These are phyloP conservation scores for Fragum whitleyi DNA, from an alignment of 2,888 invertebrate species.

Conservation along the genomic window DNA sequence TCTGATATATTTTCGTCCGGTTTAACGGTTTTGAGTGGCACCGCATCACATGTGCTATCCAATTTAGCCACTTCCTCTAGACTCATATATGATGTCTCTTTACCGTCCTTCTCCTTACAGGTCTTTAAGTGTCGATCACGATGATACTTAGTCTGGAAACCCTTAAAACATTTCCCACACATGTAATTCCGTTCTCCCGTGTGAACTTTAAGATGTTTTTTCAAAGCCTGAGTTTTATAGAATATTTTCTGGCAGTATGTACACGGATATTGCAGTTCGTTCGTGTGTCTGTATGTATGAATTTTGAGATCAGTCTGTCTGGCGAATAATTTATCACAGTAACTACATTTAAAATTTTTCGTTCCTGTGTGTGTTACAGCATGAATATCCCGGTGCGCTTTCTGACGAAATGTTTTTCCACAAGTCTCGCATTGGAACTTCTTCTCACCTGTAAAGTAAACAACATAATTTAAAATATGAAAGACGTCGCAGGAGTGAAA, in stretches of 20 bases:
- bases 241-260: conserved; percentile 76
- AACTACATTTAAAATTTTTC: conserved; percentile 75
- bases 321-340: conserved; percentile 77
- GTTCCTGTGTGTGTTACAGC: conserved; percentile 77
- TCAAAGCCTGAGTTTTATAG: conserved; percentile 77
- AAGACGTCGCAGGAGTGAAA: too few relatives aligned
- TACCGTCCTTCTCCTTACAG: conserved; percentile 71
- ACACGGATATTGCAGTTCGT: conserved; percentile 75
- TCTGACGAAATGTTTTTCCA: conserved; percentile 78
- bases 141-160: conserved; percentile 78
- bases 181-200: conserved; percentile 74
- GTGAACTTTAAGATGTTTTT: conserved; percentile 79
- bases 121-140: conserved; percentile 75
- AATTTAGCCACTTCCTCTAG: conserved; percentile 59
- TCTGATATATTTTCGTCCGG: conserved; percentile 32
- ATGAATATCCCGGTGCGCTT: conserved; percentile 80
- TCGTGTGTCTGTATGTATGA: conserved; percentile 80
- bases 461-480: too few relatives aligned
- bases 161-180: conserved; percentile 76
- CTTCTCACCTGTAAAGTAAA: conserved; percentile 72
- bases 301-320: conserved; percentile 76
- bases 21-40: conserved; percentile 47
- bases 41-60: conserved; percentile 57
- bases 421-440: conserved; percentile 77
- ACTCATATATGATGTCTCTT: conserved; percentile 61